These are phyloP conservation scores for Apus apus DNA, from an alignment of 2,113 vertebrate genomes.

Conservation along the genomic window DNA sequence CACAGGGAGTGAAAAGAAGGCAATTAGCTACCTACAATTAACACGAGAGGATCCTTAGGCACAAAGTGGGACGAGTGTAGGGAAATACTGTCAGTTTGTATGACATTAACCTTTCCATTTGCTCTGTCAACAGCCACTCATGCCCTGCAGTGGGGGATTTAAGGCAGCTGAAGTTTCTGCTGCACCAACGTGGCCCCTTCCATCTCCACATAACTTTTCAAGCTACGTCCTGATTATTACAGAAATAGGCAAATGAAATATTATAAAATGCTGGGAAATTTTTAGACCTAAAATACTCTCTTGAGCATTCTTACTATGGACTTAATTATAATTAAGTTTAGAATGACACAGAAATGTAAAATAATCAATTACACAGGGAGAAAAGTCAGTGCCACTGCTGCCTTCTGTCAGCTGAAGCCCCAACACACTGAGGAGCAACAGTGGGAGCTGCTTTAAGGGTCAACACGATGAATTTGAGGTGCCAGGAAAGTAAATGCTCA, in stretches of 20 bases:
- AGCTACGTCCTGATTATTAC: not conserved
- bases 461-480: not conserved
- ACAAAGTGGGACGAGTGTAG: accelerated
- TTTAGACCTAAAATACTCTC: not conserved
- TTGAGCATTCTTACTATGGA: not conserved
- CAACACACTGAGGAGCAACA: accelerated
- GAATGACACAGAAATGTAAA: not conserved
- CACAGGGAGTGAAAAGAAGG: not conserved
- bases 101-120: not conserved
- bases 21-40: not conserved
- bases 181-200: accelerated
- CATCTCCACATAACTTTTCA: not conserved
- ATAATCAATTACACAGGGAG: not conserved
- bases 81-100: not conserved
- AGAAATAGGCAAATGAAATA: not conserved
- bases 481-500: not conserved
- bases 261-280: not conserved
- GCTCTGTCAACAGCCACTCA: accelerated
- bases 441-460: not conserved
- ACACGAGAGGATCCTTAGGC: not conserved
- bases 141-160: not conserved
- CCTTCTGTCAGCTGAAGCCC: not conserved
- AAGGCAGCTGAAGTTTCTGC: not conserved
- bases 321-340: not conserved
- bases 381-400: not conserved